These are phyloP conservation scores for Galerucella nymphaeae DNA, from an alignment of 2,888 invertebrate genomes.

Conservation along the genomic window DNA sequence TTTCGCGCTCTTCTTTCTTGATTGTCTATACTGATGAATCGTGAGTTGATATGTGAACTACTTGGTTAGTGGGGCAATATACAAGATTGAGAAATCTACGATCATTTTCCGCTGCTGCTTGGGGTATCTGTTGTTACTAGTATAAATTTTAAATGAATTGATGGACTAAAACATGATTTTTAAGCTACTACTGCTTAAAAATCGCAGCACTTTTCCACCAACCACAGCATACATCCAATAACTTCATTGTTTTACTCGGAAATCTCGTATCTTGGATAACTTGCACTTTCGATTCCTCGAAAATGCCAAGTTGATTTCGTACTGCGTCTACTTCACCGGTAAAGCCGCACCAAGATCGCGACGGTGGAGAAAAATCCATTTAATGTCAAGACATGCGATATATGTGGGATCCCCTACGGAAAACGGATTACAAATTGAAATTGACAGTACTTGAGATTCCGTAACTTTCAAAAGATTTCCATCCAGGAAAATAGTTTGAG, in stretches of 20 bases:
- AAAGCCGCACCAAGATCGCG: slow-evolving; percentile 12
- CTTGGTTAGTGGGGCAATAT: no score
- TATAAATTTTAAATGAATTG: no score
- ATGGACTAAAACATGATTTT: no score
- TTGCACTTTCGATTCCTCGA: neutral
- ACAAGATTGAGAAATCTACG: no score
- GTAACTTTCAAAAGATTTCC: slow-evolving; percentile 4
- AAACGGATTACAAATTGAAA: slow-evolving; percentile 1
- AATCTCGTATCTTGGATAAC: neutral
- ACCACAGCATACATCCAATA: no score
- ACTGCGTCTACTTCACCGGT: neutral
- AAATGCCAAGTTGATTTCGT: slow-evolving; percentile 15
- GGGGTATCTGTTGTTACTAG: no score
- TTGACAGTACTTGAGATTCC: slow-evolving; percentile 14
- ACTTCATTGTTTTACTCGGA: neutral
- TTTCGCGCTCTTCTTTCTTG: no score
- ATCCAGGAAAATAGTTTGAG: neutral
- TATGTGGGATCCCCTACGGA: neutral
- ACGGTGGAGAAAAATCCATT: slow-evolving; percentile 11
- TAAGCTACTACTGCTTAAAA: no score
- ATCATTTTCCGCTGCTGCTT: no score
- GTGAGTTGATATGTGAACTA: no score
- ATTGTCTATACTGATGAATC: no score
- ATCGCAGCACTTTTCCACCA: no score
- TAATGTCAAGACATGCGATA: slow-evolving; percentile 17